phyloP scores from a whole-genome alignment of 2,888 invertebrate genomes.

The Dryomyza anilis region DNA sequence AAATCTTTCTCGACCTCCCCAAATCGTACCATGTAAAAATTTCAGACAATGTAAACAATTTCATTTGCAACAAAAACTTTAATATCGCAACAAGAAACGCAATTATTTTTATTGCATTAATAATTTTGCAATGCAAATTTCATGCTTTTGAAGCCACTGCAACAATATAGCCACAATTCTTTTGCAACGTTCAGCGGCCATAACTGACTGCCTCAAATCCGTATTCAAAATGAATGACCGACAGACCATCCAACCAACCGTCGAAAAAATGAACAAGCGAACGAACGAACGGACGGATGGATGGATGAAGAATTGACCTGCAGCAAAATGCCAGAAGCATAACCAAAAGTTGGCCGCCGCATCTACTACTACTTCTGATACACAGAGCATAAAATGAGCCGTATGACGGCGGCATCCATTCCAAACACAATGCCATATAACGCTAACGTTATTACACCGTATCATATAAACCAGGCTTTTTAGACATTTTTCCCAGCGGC shows the following conservation, averaged over 20 bases:
- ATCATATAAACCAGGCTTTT: not conserved
- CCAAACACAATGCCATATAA: not conserved
- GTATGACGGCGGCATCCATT: no score
- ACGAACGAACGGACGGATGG: slow-evolving; percentile 2
- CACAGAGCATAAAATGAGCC: no score
- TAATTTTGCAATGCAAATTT: not conserved
- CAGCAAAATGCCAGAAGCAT: slow-evolving; percentile 34
- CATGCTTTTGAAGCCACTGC: not conserved
- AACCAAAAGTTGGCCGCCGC: slow-evolving; percentile 27
- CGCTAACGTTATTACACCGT: not conserved
- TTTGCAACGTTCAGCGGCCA: not conserved
- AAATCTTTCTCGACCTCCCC: no score
- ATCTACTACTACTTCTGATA: no score
- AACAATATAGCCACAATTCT: not conserved
- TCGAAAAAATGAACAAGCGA: no score
- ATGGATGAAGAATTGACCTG: slow-evolving; percentile 27
- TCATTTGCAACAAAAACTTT: no score
- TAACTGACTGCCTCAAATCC: not conserved
- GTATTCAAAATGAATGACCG: not conserved
- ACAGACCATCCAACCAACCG: no score
- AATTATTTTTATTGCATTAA: not conserved
- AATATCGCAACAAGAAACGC: not conserved
- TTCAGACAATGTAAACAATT: no score
- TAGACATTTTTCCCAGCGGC: not conserved
- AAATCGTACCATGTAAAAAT: no score